Base-by-base conservation (phyloP, 23 tunicate species). In the Halocynthia roretzi region DNA sequence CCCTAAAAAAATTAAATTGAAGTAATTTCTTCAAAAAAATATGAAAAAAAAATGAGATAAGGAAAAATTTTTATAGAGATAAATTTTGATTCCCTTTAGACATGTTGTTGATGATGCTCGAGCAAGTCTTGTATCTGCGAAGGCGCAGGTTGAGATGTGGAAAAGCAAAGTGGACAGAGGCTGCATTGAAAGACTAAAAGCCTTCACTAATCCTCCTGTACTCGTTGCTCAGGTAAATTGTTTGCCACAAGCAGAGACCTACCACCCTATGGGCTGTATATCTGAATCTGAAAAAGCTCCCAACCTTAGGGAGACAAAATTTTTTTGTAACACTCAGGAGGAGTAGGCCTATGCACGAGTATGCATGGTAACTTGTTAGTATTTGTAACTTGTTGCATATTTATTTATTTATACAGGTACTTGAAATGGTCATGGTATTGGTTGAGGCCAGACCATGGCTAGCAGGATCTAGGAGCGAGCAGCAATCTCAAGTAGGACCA, bases 391-490 rank as follows among this genome's bases (percentile, higher is more conserved):
- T 68, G 5, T 68, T 18, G 49, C 1, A 15, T 68, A 18, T 68
- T 12, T 11, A 68, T 5, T 68, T 75, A 15, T 52, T 12, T 7
- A 40, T n/a, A 7, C 51, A 92, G 98, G 98, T 92, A 18, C 62
- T 92, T 8, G 98, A 92, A 67, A 92, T 92, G 98, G 98, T 92
- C 62, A 92, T 92, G 98, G 87, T 86, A 9, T 61, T 92, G 31
- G 92, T 92, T 20, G 92, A 84, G 0, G 91, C 87, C 7, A 82
- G 77, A 7, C 98, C 98, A 11, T 92, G 87, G 85, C 69, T 86
- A 12, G 74, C 62, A 15, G 82, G 82, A 10, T 12, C 88, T 5
- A 54, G 88, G 56, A 71, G 73, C 51, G 96, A 89, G 5, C 96
- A 84, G 23, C 96, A 80, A 68, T 88, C 95, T 5, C 88, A 89